Evolutionary conservation across 2,888 invertebrate species (phyloP).

Genomic region (Colostygia pectinataria): DNA sequence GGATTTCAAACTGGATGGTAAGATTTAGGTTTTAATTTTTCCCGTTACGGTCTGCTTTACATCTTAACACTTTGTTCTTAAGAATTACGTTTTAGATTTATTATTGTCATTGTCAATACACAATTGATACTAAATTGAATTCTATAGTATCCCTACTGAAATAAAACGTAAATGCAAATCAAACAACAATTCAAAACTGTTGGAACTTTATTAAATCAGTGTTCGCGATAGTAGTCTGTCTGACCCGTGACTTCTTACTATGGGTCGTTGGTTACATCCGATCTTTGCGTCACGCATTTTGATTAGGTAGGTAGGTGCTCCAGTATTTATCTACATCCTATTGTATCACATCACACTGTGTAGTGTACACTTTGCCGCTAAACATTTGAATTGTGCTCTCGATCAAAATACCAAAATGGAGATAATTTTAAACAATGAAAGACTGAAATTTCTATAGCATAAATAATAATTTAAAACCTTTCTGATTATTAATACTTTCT

Average conservation of each 20-base stretch:
- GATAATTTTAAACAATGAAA: too few relatives aligned
- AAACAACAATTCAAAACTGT: background rate
- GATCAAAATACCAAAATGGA: too few relatives aligned
- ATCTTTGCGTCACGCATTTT: conserved; percentile 36
- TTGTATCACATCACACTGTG: conserved; percentile 2
- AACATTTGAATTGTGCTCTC: background rate
- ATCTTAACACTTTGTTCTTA: background rate
- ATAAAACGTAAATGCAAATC: background rate
- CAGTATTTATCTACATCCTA: conserved; percentile 4
- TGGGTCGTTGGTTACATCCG: conserved; percentile 30
- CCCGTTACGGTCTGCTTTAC: background rate
- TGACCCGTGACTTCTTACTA: conserved; percentile 27
- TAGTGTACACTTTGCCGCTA: conserved; percentile 2
- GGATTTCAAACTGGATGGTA: conserved; percentile 70
- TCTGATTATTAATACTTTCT: too few relatives aligned
- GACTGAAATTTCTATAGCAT: too few relatives aligned
- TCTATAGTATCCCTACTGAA: background rate
- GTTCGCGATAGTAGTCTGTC: conserved; percentile 26
- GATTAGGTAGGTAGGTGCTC: too few relatives aligned
- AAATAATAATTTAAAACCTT: too few relatives aligned
- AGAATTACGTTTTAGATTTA: background rate
- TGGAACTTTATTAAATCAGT: conserved; percentile 11
- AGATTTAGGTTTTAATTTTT: conserved; percentile 21
- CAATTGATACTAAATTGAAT: too few relatives aligned
- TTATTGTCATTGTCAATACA: too few relatives aligned